Base-by-base conservation (phyloP, 1,140 invertebrate species). In the Saccostrea cuccullata region DNA sequence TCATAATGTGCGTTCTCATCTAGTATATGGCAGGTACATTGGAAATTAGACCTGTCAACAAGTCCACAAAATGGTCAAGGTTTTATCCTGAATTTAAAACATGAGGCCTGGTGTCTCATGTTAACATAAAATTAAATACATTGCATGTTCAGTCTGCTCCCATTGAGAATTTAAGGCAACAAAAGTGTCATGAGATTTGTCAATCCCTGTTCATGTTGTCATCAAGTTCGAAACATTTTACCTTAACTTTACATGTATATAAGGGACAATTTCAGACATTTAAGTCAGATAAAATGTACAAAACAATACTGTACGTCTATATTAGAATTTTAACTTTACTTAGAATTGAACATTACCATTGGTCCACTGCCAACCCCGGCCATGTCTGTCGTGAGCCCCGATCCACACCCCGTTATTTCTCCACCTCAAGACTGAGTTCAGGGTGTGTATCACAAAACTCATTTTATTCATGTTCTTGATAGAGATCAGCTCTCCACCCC, bases 391-490 rank as follows among this genome's bases (percentile, higher is more conserved):
- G 15, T 90, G 85, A 47, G 91, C 90, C 15, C 92, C 92, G n/a
- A 92, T 89, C 92, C 92, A 93, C 15, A 92, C 91, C 5, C 92
- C 92, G 67, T 91, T 87, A 55, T 90, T 91, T 60, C 82, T 26
- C 91, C 91, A 92, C 86, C 91, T 82, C 9, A 92, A 77, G 30
- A 86, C 64, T 1, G 87, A 90, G 77, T 90, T 84, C 13, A 93
- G 56, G 9, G 55, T 90, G 8, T 85, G 30, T 47, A 85, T 91
- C n/a, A 93, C 82, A 87, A 92, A 92, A 13, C 90, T 70, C 91
- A 92, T 92, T 36, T 90, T 91, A 17, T 86, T 86, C 56, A 87
- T 20, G 56, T 91, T 86, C 12, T 84, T 64, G 23, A 93, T 90
- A 26, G 85, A 30, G 9, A 93, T 85, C 77, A 92, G 86, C 23